phyloP scores from a whole-genome alignment of 1,140 invertebrate species.

The Melanaphis sacchari region DNA sequence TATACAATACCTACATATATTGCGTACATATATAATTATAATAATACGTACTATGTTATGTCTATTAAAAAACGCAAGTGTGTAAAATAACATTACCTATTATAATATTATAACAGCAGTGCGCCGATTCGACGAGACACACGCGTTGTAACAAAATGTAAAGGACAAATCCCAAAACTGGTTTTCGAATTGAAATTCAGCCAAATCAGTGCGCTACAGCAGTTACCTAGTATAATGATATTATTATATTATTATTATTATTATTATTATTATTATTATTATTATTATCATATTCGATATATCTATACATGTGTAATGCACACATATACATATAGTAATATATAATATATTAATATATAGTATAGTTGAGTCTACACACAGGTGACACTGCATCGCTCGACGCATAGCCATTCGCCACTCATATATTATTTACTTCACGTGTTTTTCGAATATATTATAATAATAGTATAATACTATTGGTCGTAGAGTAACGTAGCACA shows the following conservation, averaged over 20 bases:
- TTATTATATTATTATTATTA: background rate
- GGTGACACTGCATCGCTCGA: background rate
- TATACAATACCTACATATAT: background rate
- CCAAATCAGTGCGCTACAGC: background rate
- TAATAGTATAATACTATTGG: background rate
- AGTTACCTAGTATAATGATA: background rate
- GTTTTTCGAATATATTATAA: background rate
- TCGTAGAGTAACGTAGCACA: background rate
- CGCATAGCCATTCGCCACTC: background rate
- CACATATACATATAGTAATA: background rate
- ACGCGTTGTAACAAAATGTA: background rate
- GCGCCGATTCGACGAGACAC: background rate
- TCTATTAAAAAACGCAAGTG: conserved; percentile 7
- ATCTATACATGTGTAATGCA: background rate
- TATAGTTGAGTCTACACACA: background rate
- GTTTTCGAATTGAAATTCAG: conserved; percentile 16
- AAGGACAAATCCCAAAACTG: conserved; percentile 31
- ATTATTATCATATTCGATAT: background rate
- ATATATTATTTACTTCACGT: background rate
- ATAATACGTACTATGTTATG: background rate
- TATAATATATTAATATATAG: no score
- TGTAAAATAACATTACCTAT: background rate
- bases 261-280: background rate
- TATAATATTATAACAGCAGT: background rate
- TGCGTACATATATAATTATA: background rate